phyloP scores from a whole-genome alignment of 2,888 invertebrate species.

The Sthenelais limicola region DNA sequence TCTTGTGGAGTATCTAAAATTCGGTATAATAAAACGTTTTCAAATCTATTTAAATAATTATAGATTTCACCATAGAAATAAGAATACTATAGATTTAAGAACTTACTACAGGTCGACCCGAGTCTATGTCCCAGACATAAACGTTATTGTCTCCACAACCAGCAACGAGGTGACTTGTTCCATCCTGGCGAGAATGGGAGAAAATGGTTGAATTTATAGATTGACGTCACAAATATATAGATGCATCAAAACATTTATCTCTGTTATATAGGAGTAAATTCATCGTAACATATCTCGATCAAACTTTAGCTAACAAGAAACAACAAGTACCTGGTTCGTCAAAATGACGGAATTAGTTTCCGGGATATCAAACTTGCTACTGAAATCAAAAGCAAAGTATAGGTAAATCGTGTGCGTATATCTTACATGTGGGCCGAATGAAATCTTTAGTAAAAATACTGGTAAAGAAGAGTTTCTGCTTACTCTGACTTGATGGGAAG shows the following conservation, averaged over 20 bases:
- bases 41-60: no score
- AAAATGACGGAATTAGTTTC: slow-evolving; percentile 85
- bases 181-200: slow-evolving; percentile 9
- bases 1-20: no score
- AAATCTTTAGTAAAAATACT: neutral
- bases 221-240: neutral
- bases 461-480: neutral
- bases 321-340: slow-evolving; percentile 62
- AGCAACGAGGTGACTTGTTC: slow-evolving; percentile 76
- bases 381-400: slow-evolving; percentile 56
- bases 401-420: neutral
- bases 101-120: no score
- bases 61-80: no score
- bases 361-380: slow-evolving; percentile 81
- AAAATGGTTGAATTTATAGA: no score
- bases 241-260: no score
- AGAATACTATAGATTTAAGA: no score
- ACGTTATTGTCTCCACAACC: slow-evolving; percentile 90
- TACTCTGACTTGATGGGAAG: slow-evolving; percentile 11
- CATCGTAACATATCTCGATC: no score
- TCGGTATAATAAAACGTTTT: no score
- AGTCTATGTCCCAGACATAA: slow-evolving; percentile 84
- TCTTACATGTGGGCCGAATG: neutral
- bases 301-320: no score
- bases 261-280: no score